Evolutionary conservation across 2,113 vertebrate species (phyloP).

Genomic region (Prietella phreatophila): DNA sequence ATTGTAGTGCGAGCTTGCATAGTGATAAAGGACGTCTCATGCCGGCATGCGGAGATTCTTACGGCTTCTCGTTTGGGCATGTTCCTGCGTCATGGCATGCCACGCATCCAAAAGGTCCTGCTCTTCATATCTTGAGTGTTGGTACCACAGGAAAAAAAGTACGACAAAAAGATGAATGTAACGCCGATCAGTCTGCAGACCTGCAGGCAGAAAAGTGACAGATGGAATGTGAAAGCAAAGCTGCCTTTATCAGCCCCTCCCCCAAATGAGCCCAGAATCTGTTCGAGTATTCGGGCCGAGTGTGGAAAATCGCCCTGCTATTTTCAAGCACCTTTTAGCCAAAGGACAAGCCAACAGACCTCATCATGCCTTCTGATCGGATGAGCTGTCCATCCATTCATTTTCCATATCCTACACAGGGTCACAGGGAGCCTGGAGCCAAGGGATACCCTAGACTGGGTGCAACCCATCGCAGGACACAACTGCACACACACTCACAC

Average conservation of each 20-base stretch:
- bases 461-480: no score
- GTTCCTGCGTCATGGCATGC: background rate
- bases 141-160: background rate
- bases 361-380: background rate
- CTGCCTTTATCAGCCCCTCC: background rate
- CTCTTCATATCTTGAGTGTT: background rate
- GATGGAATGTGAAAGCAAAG: background rate
- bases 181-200: background rate
- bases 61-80: background rate
- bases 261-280: background rate
- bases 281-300: background rate
- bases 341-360: background rate
- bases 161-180: background rate
- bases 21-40: background rate
- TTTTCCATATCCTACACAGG: no score
- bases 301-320: background rate
- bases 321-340: background rate
- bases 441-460: no score
- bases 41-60: background rate
- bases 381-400: background rate
- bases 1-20: background rate
- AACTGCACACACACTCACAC: no score
- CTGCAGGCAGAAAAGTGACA: background rate
- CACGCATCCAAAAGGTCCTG: background rate
- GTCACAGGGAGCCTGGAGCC: no score